A percentile compares a stretch with the other conserved stretches of the same genome.
Evolutionary conservation across 1,140 invertebrate genomes (phyloP).

Genomic region (Mycetomoellerius zeteki): DNA sequence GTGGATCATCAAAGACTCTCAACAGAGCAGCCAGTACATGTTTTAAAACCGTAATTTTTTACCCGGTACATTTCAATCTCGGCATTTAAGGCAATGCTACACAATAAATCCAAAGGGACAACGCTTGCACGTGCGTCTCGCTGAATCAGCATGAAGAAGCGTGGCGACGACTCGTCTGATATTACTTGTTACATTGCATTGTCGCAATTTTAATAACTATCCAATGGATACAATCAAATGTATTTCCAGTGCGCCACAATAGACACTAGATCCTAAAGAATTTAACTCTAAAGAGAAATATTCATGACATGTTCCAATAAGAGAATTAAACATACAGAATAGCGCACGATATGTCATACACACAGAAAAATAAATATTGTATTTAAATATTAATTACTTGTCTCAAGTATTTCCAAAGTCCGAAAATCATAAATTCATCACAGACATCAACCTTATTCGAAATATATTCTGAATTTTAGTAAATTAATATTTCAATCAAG

Average conservation of each 20-base stretch:
- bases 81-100: constrained; percentile 22
- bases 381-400: too few relatives aligned
- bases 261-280: not conserved
- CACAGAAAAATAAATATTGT: too few relatives aligned
- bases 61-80: constrained; percentile 37
- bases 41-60: constrained; percentile 39
- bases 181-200: constrained; percentile 42
- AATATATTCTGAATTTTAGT: too few relatives aligned
- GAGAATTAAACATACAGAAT: not conserved
- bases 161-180: constrained; percentile 32
- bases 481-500: too few relatives aligned
- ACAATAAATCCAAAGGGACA: constrained; percentile 21
- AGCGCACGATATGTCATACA: too few relatives aligned
- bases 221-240: not conserved
- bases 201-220: constrained; percentile 43
- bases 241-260: not conserved
- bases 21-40: not conserved
- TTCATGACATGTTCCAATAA: not conserved
- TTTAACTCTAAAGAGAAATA: not conserved
- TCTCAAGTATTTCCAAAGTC: too few relatives aligned
- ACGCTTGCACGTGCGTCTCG: constrained; percentile 36
- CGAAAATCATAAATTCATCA: too few relatives aligned
- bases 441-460: too few relatives aligned
- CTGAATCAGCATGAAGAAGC: constrained; percentile 55
- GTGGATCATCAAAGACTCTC: not conserved